These are phyloP conservation scores for Rhodinocichla rosea DNA, from an alignment of 2,113 vertebrate genomes.

Conservation along the genomic window DNA sequence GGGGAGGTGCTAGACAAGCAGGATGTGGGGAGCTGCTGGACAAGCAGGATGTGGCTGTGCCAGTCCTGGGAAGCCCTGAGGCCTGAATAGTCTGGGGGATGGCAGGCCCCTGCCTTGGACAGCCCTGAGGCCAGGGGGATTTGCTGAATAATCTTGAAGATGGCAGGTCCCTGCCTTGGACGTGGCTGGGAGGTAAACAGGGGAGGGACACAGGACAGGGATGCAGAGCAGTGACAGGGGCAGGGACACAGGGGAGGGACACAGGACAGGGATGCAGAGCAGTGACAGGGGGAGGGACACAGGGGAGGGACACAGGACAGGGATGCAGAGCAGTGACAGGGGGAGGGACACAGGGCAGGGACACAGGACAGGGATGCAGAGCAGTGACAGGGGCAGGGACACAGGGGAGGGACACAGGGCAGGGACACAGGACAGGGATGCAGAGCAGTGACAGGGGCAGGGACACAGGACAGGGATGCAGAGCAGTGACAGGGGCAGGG, in stretches of 20 bases:
- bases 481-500: neutral
- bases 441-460: no score
- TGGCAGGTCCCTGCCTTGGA: neutral
- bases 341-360: neutral
- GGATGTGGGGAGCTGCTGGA: neutral
- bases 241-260: no score
- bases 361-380: no score
- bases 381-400: no score
- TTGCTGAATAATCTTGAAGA: neutral
- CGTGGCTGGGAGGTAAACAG: neutral
- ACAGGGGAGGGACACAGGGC: neutral
- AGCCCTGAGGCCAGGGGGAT: neutral
- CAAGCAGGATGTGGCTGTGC: fast-evolving
- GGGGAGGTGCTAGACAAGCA: neutral
- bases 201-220: no score
- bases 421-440: no score
- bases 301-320: no score
- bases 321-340: no score
- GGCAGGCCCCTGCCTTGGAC: neutral
- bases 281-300: no score
- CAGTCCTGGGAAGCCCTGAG: neutral
- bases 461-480: no score
- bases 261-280: no score
- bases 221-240: no score
- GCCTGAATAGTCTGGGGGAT: neutral